Evolutionary conservation across 1,140 invertebrate species (phyloP).

Genomic region (Hydropsyche tenuis): DNA sequence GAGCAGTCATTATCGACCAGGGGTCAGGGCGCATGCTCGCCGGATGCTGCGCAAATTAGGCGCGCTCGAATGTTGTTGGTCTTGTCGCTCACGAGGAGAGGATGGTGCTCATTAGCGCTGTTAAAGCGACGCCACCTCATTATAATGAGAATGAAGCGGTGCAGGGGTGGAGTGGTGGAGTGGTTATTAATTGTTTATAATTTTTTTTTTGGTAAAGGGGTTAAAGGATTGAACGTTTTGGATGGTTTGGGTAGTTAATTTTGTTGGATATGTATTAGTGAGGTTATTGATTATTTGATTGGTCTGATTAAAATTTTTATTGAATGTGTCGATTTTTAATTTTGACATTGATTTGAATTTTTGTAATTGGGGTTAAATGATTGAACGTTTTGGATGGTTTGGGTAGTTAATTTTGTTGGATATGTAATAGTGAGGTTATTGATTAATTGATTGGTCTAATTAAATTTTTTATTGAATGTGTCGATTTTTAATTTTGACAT

Average conservation of each 20-base stretch:
- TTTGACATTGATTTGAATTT: too few relatives aligned
- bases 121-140: constrained; percentile 38
- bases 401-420: background rate
- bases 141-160: constrained; percentile 42
- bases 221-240: background rate
- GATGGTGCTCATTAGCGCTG: constrained; percentile 18
- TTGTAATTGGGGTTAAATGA: background rate
- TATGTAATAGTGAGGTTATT: too few relatives aligned
- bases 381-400: background rate
- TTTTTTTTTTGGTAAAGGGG: background rate
- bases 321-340: too few relatives aligned
- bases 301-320: too few relatives aligned
- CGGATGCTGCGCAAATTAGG: constrained; percentile 49
- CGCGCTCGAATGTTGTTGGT: constrained; percentile 7
- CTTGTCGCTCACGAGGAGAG: constrained; percentile 17
- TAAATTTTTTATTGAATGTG: too few relatives aligned
- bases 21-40: constrained; percentile 48
- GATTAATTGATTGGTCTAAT: too few relatives aligned
- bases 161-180: background rate
- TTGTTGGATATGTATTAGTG: too few relatives aligned
- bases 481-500: too few relatives aligned
- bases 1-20: constrained; percentile 50
- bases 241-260: background rate
- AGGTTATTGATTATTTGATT: too few relatives aligned
- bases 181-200: background rate